Base-by-base conservation (phyloP, 1,140 invertebrate species). In the Paramacrobiotus metropolitanus region DNA sequence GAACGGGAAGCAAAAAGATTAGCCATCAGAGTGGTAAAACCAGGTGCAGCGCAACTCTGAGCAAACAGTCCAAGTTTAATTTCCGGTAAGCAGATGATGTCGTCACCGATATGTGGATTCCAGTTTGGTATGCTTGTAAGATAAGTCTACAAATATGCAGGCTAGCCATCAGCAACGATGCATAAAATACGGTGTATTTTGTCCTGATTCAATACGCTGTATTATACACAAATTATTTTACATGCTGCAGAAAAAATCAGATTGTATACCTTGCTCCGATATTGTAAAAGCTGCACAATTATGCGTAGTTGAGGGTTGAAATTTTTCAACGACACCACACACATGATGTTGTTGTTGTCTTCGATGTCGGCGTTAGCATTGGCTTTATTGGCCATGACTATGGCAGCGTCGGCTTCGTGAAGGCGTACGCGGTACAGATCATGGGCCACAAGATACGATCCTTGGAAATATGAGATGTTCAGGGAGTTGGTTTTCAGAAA, bases 221-320 rank as follows among this genome's bases (percentile, higher is more conserved):
- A n/a, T n/a, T n/a, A 40, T n/a, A n/a, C n/a, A 40, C 9, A n/a
- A 40, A 40, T n/a, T n/a, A 9, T 40, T 40, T 9, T n/a, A n/a
- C 34, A 9, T 40, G n/a, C 34, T 40, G 34, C 34, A 40, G n/a
- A n/a, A 15, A 40, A 40, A n/a, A 20, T 9, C 24, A 20, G 15
- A 24, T 15, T 55, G 24, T 24, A 15, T 28, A 55, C 48, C 48
- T 80, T 80, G 66, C 80, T 80, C 61, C 79, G 77, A 66, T 80
- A 80, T 64, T 80, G 78, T 68, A 80, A 71, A 2, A 80, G 68
- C 66, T 80, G 78, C n/a, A 80, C 75, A 62, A 80, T 80, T 21
- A 77, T 73, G 31, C 74, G 62, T 65, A 79, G 78, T 59, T 79
- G 73, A 29, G 77, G 73, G 62, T 75, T 76, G 67, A 74, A 80